phyloP scores from a whole-genome alignment of 2,888 invertebrate species.

The Bombylius major region DNA sequence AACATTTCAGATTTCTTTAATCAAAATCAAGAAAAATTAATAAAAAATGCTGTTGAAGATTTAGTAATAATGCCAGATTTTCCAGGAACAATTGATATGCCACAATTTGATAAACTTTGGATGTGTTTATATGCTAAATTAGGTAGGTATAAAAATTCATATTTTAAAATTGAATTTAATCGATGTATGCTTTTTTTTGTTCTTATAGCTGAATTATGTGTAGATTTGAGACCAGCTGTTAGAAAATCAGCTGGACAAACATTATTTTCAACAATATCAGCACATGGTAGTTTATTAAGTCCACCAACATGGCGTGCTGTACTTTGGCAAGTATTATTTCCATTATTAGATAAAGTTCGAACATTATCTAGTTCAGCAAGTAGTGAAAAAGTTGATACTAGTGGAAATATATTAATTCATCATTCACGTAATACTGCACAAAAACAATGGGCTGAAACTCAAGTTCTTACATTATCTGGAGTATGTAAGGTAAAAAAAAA shows the following conservation, averaged over 20 bases:
- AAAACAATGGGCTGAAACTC: constrained; percentile 98
- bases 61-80: constrained; percentile 68
- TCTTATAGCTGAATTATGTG: constrained; percentile 67
- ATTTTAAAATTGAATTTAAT: neutral
- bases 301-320: constrained; percentile 88
- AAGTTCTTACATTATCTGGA: constrained; percentile 79
- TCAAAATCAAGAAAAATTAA: constrained; percentile 81
- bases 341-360: constrained; percentile 83
- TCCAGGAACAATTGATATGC: constrained; percentile 70
- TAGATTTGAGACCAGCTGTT: constrained; percentile 89
- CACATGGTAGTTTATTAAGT: constrained; percentile 81
- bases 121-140: constrained; percentile 86
- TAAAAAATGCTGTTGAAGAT: constrained; percentile 59
- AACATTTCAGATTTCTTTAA: constrained; percentile 96
- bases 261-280: constrained; percentile 91
- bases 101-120: constrained; percentile 87
- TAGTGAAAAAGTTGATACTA: constrained; percentile 65
- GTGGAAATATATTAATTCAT: constrained; percentile 91
- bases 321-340: constrained; percentile 91
- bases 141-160: constrained; percentile 31
- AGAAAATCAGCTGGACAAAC: constrained; percentile 96
- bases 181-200: neutral
- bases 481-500: constrained; percentile 60
- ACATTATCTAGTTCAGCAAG: constrained; percentile 51
- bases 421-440: constrained; percentile 97